Percentiles rank a stretch among this genome's conserved stretches.
phyloP scores from a whole-genome alignment of 2,888 invertebrate genomes.

The Euplexia lucipara region DNA sequence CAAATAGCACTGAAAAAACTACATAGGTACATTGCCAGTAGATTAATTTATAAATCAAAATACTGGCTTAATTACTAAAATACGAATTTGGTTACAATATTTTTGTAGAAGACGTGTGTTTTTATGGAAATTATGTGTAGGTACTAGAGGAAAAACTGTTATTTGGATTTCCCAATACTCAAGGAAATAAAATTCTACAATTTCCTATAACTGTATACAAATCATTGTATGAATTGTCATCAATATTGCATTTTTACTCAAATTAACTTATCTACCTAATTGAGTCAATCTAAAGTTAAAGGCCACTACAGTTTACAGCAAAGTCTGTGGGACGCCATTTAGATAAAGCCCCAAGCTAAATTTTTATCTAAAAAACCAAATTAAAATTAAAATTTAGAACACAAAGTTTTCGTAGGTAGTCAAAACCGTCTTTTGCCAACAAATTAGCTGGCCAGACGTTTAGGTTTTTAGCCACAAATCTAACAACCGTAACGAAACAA shows the following conservation, averaged over 20 bases:
- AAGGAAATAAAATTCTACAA: not conserved
- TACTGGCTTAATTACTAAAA: too few relatives aligned
- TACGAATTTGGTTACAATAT: too few relatives aligned
- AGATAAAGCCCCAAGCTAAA: too few relatives aligned
- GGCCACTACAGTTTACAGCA: too few relatives aligned
- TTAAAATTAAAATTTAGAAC: too few relatives aligned
- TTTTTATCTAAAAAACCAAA: too few relatives aligned
- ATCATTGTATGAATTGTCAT: not conserved
- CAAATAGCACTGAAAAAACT: not conserved
- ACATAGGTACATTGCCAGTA: too few relatives aligned
- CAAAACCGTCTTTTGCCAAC: constrained; percentile 8
- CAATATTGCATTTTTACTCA: not conserved
- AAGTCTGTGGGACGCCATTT: too few relatives aligned
- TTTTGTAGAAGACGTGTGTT: too few relatives aligned
- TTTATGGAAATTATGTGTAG: not conserved
- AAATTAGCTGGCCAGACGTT: constrained; percentile 21
- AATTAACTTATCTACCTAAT: too few relatives aligned
- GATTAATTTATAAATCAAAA: too few relatives aligned
- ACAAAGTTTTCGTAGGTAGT: not conserved
- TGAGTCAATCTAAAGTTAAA: too few relatives aligned
- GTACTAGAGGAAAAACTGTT: not conserved
- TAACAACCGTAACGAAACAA: constrained; percentile 53
- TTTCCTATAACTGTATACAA: not conserved
- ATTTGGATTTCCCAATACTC: constrained; percentile 5
- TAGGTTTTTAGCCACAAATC: constrained; percentile 7